Percentiles rank a stretch among this genome's conserved stretches.
phyloP scores from a whole-genome alignment of 2,113 vertebrate species.

The Psittacara wagleri region DNA sequence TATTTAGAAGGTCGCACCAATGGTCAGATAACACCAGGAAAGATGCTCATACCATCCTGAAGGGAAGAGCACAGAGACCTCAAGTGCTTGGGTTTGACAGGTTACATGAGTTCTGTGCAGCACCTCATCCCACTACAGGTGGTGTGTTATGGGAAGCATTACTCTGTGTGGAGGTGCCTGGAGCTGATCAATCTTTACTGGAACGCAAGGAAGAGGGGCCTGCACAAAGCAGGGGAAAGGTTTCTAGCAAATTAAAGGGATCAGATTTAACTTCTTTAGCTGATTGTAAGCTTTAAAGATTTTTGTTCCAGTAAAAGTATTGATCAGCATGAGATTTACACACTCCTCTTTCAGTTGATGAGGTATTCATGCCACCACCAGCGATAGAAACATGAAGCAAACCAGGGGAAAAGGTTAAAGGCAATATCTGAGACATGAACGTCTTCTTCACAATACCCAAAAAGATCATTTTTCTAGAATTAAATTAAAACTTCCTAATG shows the following conservation, averaged over 20 bases:
- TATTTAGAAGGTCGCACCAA: background rate
- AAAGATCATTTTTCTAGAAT: background rate
- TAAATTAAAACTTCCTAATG: background rate
- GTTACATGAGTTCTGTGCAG: background rate
- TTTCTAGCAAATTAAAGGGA: constrained; percentile 51
- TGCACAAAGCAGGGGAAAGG: background rate
- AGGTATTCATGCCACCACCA: background rate
- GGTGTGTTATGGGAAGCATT: background rate
- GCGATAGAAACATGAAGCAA: background rate
- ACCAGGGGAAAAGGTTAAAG: background rate
- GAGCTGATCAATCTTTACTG: constrained; percentile 21
- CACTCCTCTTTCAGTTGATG: background rate
- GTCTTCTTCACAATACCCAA: background rate
- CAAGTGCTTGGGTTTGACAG: background rate
- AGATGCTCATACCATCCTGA: background rate
- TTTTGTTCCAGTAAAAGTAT: constrained; percentile 61
- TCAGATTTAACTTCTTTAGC: constrained; percentile 36
- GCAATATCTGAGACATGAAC: background rate
- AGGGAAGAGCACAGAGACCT: background rate
- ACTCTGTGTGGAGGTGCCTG: background rate
- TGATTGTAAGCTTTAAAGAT: constrained; percentile 29
- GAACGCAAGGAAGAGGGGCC: background rate
- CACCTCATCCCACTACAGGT: background rate
- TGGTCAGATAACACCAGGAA: background rate
- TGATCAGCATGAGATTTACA: constrained; percentile 43